phyloP scores from a whole-genome alignment of 2,113 vertebrate genomes.

The Pseudois nayaur region DNA sequence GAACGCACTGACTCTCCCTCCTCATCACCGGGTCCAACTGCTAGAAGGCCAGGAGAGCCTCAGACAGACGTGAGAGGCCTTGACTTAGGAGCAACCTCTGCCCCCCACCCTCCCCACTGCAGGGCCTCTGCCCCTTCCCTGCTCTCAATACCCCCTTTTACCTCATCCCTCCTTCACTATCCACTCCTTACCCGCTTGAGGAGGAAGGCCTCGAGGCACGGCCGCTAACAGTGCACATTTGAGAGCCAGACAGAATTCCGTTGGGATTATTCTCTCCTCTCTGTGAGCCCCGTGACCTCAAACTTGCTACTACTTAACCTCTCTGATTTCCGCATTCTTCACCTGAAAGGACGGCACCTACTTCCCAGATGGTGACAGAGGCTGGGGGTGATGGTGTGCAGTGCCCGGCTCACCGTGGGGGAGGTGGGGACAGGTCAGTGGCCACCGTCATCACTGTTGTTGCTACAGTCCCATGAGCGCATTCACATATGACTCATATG shows the following conservation, averaged over 20 bases:
- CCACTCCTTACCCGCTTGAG: no score
- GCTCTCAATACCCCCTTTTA: background rate
- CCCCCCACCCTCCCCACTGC: rapidly evolving
- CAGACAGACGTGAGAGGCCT: background rate
- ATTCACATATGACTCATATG: rapidly evolving
- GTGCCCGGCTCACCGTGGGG: background rate
- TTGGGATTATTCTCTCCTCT: no score
- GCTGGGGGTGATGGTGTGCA: background rate
- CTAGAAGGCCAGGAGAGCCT: background rate
- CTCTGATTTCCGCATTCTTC: background rate
- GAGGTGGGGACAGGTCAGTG: background rate
- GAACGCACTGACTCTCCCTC: background rate
- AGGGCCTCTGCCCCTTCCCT: background rate
- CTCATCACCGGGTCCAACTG: background rate
- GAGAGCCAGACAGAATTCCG: background rate
- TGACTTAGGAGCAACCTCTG: background rate
- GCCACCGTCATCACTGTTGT: rapidly evolving
- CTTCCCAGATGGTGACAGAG: background rate
- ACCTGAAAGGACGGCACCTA: background rate
- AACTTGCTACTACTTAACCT: background rate
- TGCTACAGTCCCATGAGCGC: rapidly evolving
- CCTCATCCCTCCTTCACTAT: rapidly evolving
- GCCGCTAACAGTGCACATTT: rapidly evolving
- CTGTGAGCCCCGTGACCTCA: background rate
- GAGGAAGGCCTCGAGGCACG: background rate